Conservation (phyloP, 2,797 vertebrate genomes). For the Pseudochirops corinnae region DNA sequence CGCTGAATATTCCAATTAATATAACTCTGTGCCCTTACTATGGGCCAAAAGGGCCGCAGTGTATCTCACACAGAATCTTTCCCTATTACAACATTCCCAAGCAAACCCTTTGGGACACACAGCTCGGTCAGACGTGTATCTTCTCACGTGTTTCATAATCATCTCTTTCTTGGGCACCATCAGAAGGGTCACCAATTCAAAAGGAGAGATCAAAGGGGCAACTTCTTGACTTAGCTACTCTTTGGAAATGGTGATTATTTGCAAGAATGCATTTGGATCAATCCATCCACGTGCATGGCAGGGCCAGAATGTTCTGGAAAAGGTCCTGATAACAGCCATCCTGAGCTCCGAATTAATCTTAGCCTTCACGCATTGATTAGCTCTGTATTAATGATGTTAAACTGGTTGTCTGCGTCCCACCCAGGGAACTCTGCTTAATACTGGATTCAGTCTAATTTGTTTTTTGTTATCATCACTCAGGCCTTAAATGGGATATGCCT, state of each 20-base stretch:
- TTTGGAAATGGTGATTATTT: slow-evolving; percentile 10
- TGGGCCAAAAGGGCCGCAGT: not conserved
- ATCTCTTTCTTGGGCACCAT: slow-evolving; percentile 22
- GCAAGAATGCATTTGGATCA: not conserved
- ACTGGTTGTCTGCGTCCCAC: not conserved
- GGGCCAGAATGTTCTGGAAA: not conserved
- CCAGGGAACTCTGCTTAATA: not conserved
- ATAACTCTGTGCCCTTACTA: slow-evolving; percentile 28
- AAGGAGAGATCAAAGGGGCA: slow-evolving; percentile 6
- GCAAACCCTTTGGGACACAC: not conserved
- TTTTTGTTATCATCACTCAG: not conserved
- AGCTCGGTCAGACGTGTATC: not conserved
- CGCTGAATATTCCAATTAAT: slow-evolving; percentile 32
- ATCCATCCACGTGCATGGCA: not conserved
- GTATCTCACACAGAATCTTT: not conserved
- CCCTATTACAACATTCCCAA: not conserved
- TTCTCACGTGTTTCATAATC: slow-evolving; percentile 49
- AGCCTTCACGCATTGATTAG: not conserved
- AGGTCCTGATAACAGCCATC: not conserved
- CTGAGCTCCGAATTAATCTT: not conserved
- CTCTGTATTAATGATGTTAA: not conserved
- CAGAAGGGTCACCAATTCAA: slow-evolving; percentile 37
- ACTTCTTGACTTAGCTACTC: not conserved
- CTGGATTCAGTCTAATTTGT: not conserved
- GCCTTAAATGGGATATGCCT: slow-evolving; percentile 1